Conservation (phyloP, 2,113 vertebrate genomes). For the Willisornis vidua region DNA sequence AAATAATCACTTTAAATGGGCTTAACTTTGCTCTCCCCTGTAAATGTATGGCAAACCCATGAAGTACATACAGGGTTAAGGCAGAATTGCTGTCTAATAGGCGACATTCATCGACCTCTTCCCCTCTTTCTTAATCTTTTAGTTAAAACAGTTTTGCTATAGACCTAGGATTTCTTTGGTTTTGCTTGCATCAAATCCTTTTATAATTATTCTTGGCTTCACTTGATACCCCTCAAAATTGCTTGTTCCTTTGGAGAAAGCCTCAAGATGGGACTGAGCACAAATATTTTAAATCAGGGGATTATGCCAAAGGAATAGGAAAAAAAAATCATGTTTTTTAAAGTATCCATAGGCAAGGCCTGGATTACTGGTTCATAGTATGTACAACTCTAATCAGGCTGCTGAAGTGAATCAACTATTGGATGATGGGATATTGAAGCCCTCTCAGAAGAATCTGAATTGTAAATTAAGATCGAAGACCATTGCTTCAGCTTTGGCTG, state of each 20-base stretch:
- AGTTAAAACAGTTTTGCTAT: not conserved
- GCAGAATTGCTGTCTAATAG: not conserved
- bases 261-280: not conserved
- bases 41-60: not conserved
- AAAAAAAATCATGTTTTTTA: not conserved
- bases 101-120: not conserved
- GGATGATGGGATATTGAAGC: not conserved
- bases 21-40: not conserved
- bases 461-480: not conserved
- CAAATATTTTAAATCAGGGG: conserved; percentile 5
- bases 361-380: not conserved
- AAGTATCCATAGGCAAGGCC: not conserved
- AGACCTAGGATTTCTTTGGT: not conserved
- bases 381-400: not conserved
- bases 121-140: not conserved
- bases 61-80: not conserved
- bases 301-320: not conserved
- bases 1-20: not conserved
- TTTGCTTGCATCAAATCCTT: not conserved
- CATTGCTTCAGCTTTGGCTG: not conserved
- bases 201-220: not conserved
- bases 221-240: not conserved
- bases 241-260: not conserved
- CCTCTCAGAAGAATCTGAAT: not conserved
- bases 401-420: not conserved